phyloP scores from a whole-genome alignment of 2,888 invertebrate genomes.

The Heliconius ismenius region DNA sequence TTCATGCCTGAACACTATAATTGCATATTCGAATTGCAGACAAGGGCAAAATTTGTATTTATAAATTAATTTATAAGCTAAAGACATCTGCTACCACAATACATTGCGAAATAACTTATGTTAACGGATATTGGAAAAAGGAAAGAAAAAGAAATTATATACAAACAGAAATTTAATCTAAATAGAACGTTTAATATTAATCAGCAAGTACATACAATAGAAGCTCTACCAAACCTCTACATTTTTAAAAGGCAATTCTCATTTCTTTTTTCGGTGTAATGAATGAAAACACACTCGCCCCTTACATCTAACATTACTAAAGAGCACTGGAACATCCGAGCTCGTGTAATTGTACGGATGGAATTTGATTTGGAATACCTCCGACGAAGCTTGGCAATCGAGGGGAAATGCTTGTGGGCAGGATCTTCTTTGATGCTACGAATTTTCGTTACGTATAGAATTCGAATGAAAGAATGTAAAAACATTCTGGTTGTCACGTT shows the following conservation, averaged over 20 bases:
- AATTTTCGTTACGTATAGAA: conserved; percentile 24
- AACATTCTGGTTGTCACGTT: background rate
- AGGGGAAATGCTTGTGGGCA: conserved; percentile 23
- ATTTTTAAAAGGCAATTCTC: conserved; percentile 10
- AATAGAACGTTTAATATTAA: no score
- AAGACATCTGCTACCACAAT: no score
- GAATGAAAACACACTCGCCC: conserved; percentile 19
- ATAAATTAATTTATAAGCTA: no score
- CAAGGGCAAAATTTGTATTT: no score
- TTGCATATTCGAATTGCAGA: no score
- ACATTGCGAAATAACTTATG: no score
- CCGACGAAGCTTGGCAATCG: conserved; percentile 24
- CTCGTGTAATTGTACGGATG: conserved; percentile 28
- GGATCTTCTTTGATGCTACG: conserved; percentile 26
- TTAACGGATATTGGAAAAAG: no score
- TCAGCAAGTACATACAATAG: no score
- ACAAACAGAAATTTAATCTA: no score
- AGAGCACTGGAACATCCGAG: conserved; percentile 22
- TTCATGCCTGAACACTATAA: no score
- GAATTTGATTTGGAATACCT: conserved; percentile 33
- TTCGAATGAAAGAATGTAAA: conserved; percentile 11
- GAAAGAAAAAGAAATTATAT: no score
- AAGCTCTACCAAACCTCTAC: background rate
- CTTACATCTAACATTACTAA: conserved; percentile 13
- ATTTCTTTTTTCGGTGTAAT: background rate